A percentile compares a stretch with the other conserved stretches of the same genome.
Conservation (phyloP, 2,797 vertebrate species). For the Lepilemur septentrionalis region DNA sequence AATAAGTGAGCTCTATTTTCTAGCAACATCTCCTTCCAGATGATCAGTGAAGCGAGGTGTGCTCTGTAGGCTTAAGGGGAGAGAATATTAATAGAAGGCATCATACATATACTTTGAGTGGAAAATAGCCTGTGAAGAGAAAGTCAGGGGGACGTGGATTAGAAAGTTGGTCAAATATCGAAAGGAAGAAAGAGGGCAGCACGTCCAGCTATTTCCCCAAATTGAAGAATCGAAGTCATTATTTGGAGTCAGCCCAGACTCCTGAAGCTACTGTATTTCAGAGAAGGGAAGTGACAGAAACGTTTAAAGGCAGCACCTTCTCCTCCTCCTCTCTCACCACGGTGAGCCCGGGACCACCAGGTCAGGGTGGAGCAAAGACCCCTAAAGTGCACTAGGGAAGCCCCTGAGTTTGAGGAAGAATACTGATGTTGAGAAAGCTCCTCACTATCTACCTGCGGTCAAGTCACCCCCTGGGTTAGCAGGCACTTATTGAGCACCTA, state of each 20-base stretch:
- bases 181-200: not conserved
- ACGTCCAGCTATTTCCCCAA: not conserved
- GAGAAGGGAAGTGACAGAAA: not conserved
- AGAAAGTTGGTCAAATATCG: conserved; percentile 40
- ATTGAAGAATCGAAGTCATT: not conserved
- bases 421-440: rapidly evolving
- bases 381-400: rapidly evolving
- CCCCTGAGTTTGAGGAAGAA: not conserved
- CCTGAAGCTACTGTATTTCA: not conserved
- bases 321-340: not conserved
- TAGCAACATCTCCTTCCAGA: not conserved
- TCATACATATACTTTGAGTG: not conserved
- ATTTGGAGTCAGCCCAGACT: not conserved
- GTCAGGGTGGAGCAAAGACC: not conserved
- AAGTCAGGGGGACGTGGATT: not conserved
- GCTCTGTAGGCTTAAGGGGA: not conserved
- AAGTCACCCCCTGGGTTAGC: rapidly evolving
- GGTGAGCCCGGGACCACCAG: not conserved
- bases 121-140: not conserved
- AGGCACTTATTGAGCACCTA: not conserved
- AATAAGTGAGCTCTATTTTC: not conserved
- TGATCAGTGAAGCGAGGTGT: not conserved
- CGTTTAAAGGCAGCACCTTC: not conserved
- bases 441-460: no score
- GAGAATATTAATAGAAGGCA: not conserved